Evolutionary conservation across 2,797 vertebrate genomes (phyloP), one percentile per base, ranked within the genome.

Genomic region (Loriculus beryllinus): DNA sequence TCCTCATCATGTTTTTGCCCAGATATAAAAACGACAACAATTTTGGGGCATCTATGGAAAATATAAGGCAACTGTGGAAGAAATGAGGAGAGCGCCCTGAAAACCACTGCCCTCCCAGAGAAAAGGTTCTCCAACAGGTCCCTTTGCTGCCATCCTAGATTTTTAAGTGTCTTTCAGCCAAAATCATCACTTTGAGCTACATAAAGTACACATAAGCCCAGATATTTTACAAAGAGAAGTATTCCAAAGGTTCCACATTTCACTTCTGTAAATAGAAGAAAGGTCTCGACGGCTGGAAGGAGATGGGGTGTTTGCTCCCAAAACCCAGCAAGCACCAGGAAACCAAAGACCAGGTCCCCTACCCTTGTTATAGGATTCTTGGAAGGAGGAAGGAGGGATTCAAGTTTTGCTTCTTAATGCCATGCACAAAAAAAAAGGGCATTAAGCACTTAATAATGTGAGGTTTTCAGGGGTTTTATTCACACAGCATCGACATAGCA

Each of bases 81-180:
- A 65, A 93, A 65, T 0, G 4, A 83, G 21, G 23, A 72, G 33
- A 75, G 0, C 0, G 29, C 26, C 31, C 48, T 81, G 65, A 68
- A 87, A 89, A 60, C 8, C 29, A 68, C 37, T 57, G 82, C 31
- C 35, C 21, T 57, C 78, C 79, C 0, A 0, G 0, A 20, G 42
- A 86, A 84, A 78, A 21, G 62, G 54, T 65, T 78, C 59, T 91
- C 65, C 77, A 90, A 48, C 26, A 63, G 54, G 45, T 72, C 40
- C 67, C 83, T 80, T 70, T 62, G 49, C 47, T 40, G 35, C 59
- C 77, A 79, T 10, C 20, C 80, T 29, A 29, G 47, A 63, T 52
- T 92, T 89, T 52, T 10, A 8, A 88, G 57, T 26, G 16, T 65
- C 70, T 86, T 49, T 37, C 47, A 90, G 54, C 11, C 51, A 78